phyloP scores from a whole-genome alignment of 2,888 invertebrate species.

The Scaptomyza cyrtandrae region DNA sequence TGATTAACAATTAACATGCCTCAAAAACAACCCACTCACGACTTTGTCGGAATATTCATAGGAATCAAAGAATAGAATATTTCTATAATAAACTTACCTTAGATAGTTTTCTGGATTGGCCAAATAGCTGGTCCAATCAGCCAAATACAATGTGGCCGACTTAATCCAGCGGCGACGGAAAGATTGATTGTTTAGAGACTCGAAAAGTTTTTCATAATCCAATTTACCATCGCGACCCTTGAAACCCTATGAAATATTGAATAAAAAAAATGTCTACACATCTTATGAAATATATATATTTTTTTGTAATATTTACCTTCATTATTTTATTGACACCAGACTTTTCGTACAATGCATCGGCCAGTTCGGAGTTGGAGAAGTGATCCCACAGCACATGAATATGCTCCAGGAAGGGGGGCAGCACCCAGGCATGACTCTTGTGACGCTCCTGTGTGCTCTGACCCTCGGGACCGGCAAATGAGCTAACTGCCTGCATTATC shows the following conservation, averaged over 20 bases:
- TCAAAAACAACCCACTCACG: slow-evolving; percentile 15
- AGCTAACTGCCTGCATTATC: slow-evolving; percentile 88
- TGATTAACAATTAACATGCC: slow-evolving; percentile 63
- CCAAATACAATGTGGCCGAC: slow-evolving; percentile 90
- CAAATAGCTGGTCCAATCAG: slow-evolving; percentile 90
- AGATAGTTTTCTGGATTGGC: slow-evolving; percentile 91
- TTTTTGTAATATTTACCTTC: slow-evolving; percentile 82
- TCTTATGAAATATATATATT: neutral
- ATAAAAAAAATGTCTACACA: neutral
- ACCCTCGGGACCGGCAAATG: slow-evolving; percentile 87
- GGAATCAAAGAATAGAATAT: neutral
- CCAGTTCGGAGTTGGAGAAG: slow-evolving; percentile 91
- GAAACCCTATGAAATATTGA: slow-evolving; percentile 85
- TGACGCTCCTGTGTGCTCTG: slow-evolving; percentile 87
- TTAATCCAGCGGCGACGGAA: slow-evolving; percentile 93
- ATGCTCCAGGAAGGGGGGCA: slow-evolving; percentile 90
- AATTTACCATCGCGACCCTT: slow-evolving; percentile 89
- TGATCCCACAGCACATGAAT: slow-evolving; percentile 91
- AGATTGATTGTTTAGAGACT: slow-evolving; percentile 91
- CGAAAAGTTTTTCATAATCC: slow-evolving; percentile 90
- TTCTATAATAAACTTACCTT: slow-evolving; percentile 85
- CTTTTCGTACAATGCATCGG: slow-evolving; percentile 89
- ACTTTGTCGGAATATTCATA: slow-evolving; percentile 12
- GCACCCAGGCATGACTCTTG: slow-evolving; percentile 89
- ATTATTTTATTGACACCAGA: slow-evolving; percentile 89